phyloP scores from a whole-genome alignment of 2,113 vertebrate genomes.

The Craseonycteris thonglongyai region DNA sequence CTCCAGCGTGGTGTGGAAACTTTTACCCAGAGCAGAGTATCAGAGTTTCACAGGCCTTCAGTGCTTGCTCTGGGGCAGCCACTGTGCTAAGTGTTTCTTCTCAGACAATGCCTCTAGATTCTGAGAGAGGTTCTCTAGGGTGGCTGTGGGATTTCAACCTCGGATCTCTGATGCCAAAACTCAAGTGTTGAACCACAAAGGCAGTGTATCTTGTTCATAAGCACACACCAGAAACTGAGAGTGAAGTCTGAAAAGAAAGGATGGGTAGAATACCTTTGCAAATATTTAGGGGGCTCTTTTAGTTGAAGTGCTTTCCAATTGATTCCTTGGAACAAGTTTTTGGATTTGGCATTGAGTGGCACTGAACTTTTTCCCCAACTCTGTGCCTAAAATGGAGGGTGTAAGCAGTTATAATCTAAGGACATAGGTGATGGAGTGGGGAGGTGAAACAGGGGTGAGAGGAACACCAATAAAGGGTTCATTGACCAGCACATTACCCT shows the following conservation, averaged over 20 bases:
- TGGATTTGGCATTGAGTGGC: neutral
- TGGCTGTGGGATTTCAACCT: neutral
- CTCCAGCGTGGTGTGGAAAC: neutral
- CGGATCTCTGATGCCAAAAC: neutral
- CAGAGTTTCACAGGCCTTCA: neutral
- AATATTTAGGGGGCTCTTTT: neutral
- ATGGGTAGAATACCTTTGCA: neutral
- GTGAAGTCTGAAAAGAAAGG: neutral
- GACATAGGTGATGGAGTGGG: neutral
- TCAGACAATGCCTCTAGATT: neutral
- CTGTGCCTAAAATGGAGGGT: neutral
- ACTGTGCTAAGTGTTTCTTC: neutral
- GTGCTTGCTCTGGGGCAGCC: neutral
- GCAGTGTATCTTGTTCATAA: neutral
- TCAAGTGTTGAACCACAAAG: neutral
- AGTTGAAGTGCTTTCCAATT: neutral
- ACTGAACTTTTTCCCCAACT: neutral
- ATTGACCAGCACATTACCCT: fast-evolving
- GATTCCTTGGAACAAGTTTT: neutral
- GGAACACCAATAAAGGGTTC: too few relatives aligned
- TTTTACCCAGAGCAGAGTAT: neutral
- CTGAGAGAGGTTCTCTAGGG: neutral
- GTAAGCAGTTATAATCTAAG: neutral
- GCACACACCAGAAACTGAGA: neutral
- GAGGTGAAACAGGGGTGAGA: neutral